Base-by-base conservation (phyloP, 1,140 invertebrate genomes). In the Drosophila erecta region DNA sequence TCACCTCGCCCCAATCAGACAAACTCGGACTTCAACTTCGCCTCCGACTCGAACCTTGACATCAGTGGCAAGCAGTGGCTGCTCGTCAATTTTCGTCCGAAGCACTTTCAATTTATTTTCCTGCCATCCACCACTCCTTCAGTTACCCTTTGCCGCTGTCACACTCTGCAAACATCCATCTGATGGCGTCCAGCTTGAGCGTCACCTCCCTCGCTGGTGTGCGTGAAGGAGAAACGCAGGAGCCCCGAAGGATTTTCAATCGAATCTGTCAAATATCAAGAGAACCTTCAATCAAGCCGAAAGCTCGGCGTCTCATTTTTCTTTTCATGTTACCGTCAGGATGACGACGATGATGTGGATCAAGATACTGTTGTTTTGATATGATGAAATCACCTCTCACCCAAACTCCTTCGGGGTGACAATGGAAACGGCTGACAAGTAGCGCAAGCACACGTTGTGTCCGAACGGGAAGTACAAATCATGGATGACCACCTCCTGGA, bases 181-280 rank as follows among this genome's bases (percentile, higher is more conserved):
- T 56, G 67, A 65, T 72, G 81, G 67, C 44, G 59, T 56, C 66
- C 61, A 53, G 69, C 67, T 49, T 22, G 66, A 70, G 51, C 37
- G 51, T 47, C 24, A 24, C 47, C 51, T 44, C 55, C 59, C 59
- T 59, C 75, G 83, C 78, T 79, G 78, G 79, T 67, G 40, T 61
- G 65, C 76, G 78, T 67, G 81, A 77, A 86, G 79, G 60, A 65
- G 66, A 62, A 70, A 17, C 17, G 43, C 38, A 33, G 50, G 57
- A 86, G 81, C 49, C 83, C 87, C 89, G 73, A 89, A 91, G 89
- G 89, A 90, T 85, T 90, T 91, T 91, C 89, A 90, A 90, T 90
- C 84, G 89, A 90, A 90, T 90, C 84, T 90, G 89, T 90, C 89
- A 90, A 91, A 91, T 89, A 90, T 90, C 89, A 91, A 43, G 40